These are phyloP conservation scores for Passerculus sandwichensis DNA, from an alignment of 2,797 vertebrate species.

Conservation along the genomic window DNA sequence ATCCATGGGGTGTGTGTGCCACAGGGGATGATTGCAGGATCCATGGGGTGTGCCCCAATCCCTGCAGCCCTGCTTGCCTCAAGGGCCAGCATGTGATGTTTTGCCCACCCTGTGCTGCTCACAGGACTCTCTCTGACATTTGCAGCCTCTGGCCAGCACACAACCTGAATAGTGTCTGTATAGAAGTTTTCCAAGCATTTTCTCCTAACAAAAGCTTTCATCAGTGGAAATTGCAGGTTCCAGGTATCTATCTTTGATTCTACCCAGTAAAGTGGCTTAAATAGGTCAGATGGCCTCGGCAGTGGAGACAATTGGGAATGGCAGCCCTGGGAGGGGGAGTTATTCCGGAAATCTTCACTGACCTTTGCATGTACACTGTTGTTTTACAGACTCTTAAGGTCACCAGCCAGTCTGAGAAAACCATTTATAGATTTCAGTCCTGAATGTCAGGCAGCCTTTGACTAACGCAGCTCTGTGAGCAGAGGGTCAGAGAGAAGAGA, in stretches of 20 bases:
- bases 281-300: constrained; percentile 1
- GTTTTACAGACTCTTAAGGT: constrained; percentile 69
- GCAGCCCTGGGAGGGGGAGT: constrained; percentile 30
- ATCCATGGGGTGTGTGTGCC: no score
- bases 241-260: constrained; percentile 3
- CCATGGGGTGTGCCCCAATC: no score
- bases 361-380: constrained; percentile 61
- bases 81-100: constrained; percentile 38
- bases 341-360: constrained; percentile 53
- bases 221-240: background rate
- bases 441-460: constrained; percentile 42
- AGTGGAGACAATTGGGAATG: constrained; percentile 23
- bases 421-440: constrained; percentile 41
- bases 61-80: no score
- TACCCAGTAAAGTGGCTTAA: background rate
- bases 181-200: background rate
- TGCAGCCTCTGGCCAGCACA: constrained; percentile 4
- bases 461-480: background rate
- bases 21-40: no score
- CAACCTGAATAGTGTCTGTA: background rate
- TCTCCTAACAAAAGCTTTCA: background rate
- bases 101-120: background rate
- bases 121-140: constrained; percentile 40
- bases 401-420: constrained; percentile 45
- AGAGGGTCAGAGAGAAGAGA: background rate